These are phyloP conservation scores for Brenthis hecate DNA, from an alignment of 2,888 invertebrate species.

Conservation along the genomic window DNA sequence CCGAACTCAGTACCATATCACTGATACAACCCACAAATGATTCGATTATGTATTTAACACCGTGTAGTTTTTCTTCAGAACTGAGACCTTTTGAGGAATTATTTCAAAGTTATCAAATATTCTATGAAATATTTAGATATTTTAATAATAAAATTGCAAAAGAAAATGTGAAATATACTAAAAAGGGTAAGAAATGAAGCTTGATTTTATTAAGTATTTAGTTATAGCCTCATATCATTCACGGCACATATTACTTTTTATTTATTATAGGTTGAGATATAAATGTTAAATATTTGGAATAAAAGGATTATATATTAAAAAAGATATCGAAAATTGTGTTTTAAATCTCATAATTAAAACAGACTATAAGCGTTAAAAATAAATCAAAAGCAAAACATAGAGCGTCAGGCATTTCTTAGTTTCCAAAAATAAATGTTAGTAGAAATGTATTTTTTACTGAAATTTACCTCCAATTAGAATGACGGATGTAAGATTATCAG, in stretches of 20 bases:
- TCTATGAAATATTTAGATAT: not conserved
- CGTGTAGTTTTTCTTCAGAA: conserved; percentile 93
- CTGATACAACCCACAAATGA: conserved; percentile 96
- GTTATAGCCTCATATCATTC: too few relatives aligned
- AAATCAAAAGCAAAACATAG: too few relatives aligned
- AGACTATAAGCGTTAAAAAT: too few relatives aligned
- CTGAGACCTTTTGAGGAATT: conserved; percentile 85
- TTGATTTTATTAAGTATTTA: too few relatives aligned
- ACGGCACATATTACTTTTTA: too few relatives aligned
- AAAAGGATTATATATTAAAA: too few relatives aligned
- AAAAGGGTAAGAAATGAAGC: not conserved
- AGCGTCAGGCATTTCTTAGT: too few relatives aligned
- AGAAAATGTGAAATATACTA: conserved; percentile 14
- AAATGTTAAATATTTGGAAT: too few relatives aligned
- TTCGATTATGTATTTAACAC: conserved; percentile 95
- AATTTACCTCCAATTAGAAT: conserved; percentile 92
- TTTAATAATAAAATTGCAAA: conserved; percentile 4
- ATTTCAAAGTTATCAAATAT: not conserved
- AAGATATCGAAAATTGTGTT: too few relatives aligned
- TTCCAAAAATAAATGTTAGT: too few relatives aligned
- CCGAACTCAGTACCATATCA: conserved; percentile 92
- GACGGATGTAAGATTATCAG: conserved; percentile 92
- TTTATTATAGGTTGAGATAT: too few relatives aligned
- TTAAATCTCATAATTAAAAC: too few relatives aligned
- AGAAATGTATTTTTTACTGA: not conserved